Evolutionary conservation across 2,797 vertebrate species (phyloP).

Genomic region (Eulemur mongoz): DNA sequence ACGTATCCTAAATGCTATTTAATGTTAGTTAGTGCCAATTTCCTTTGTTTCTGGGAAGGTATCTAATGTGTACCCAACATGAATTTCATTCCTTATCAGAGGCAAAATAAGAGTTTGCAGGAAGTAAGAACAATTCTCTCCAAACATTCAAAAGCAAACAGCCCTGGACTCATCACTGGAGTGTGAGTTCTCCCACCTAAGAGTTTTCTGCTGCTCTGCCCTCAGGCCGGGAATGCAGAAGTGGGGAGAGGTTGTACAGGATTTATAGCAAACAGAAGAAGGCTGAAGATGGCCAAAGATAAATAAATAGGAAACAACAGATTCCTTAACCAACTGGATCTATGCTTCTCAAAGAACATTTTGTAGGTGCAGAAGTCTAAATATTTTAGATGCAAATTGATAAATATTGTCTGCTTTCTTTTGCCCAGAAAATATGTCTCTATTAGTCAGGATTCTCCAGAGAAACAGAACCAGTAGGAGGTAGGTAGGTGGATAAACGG

Average conservation of each 20-base stretch:
- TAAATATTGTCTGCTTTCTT: not conserved
- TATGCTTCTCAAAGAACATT: not conserved
- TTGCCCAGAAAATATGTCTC: not conserved
- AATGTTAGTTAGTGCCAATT: not conserved
- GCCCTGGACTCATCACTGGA: not conserved
- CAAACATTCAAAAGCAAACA: not conserved
- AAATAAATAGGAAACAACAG: not conserved
- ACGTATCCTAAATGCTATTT: conserved; percentile 46
- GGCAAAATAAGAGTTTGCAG: not conserved
- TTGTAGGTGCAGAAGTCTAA: not conserved
- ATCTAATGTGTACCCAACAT: not conserved
- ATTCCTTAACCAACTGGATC: not conserved
- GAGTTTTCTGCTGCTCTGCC: not conserved
- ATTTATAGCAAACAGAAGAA: not conserved
- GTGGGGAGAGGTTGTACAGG: not conserved
- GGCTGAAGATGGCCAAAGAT: not conserved
- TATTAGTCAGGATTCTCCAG: not conserved
- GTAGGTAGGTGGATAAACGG: not conserved
- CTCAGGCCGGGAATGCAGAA: not conserved
- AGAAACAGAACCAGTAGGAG: not conserved
- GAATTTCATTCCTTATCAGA: conserved; percentile 18
- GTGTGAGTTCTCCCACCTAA: not conserved
- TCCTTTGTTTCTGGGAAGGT: conserved; percentile 46
- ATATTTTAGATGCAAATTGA: not conserved
- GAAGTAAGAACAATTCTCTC: not conserved